phyloP scores from a whole-genome alignment of 2,797 vertebrate genomes.

The Eutrigla gurnardus region DNA sequence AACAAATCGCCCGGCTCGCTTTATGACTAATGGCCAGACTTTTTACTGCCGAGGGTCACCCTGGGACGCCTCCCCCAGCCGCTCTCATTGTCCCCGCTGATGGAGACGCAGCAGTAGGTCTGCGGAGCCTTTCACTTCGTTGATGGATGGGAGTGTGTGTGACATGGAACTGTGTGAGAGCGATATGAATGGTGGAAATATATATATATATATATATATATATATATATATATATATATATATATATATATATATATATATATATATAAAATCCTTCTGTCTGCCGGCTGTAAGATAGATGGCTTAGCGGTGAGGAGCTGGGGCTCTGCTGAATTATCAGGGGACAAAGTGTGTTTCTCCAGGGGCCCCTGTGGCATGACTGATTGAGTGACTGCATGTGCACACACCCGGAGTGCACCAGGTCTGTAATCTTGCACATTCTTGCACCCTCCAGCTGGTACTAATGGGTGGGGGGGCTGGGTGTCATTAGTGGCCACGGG shows the following conservation, averaged over 20 bases:
- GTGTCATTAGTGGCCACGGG: conserved; percentile 52
- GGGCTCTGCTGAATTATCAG: conserved; percentile 15
- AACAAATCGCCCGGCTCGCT: conserved; percentile 9
- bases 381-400: neutral
- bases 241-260: neutral
- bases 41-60: conserved; percentile 11
- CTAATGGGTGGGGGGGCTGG: conserved; percentile 12
- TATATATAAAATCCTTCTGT: conserved; percentile 18
- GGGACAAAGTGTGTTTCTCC: conserved; percentile 28
- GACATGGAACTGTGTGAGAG: conserved; percentile 22
- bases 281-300: conserved; percentile 21
- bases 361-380: conserved; percentile 10
- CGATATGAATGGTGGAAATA: conserved; percentile 44
- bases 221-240: neutral
- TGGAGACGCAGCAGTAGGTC: neutral
- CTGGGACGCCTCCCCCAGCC: neutral
- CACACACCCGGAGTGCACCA: neutral
- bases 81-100: neutral
- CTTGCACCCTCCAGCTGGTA: conserved; percentile 45
- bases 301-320: neutral
- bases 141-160: conserved; percentile 46
- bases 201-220: neutral
- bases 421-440: conserved; percentile 61
- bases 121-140: neutral
- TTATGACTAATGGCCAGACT: conserved; percentile 6